Evolutionary conservation across 2,113 vertebrate genomes (phyloP).

Genomic region (Synodontis membranacea): DNA sequence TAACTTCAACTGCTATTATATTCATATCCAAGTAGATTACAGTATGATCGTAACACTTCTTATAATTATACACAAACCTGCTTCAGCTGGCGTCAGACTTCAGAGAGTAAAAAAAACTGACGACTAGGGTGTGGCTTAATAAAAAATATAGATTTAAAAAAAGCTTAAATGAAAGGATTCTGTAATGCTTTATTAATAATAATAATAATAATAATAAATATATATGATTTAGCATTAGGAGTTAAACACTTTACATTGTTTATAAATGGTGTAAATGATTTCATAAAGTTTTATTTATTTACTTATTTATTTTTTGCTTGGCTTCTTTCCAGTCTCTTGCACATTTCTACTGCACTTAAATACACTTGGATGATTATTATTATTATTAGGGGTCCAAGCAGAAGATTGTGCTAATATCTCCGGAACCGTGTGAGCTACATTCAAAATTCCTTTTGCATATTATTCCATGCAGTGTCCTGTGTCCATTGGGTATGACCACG

Average conservation of each 20-base stretch:
- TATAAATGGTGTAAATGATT: background rate
- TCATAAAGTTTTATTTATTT: background rate
- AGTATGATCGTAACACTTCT: background rate
- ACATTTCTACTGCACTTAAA: background rate
- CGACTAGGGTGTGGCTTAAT: too few relatives aligned
- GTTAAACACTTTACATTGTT: background rate
- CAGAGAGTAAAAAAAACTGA: background rate
- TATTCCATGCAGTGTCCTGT: too few relatives aligned
- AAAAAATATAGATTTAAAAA: background rate
- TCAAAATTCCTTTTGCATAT: too few relatives aligned
- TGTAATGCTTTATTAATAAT: background rate
- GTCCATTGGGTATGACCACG: too few relatives aligned
- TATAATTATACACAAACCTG: background rate
- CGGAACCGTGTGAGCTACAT: too few relatives aligned
- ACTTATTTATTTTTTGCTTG: too few relatives aligned
- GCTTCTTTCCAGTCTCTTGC: too few relatives aligned
- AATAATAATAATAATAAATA: too few relatives aligned
- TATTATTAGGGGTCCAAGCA: too few relatives aligned
- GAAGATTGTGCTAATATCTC: too few relatives aligned
- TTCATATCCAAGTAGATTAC: background rate
- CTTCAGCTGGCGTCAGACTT: background rate
- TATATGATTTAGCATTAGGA: background rate
- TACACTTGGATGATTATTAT: background rate
- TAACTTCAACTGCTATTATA: background rate
- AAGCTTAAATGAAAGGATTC: background rate